phyloP scores from a whole-genome alignment of 92 coral and sea anemone genomes.

The Zoanthus sociatus region DNA sequence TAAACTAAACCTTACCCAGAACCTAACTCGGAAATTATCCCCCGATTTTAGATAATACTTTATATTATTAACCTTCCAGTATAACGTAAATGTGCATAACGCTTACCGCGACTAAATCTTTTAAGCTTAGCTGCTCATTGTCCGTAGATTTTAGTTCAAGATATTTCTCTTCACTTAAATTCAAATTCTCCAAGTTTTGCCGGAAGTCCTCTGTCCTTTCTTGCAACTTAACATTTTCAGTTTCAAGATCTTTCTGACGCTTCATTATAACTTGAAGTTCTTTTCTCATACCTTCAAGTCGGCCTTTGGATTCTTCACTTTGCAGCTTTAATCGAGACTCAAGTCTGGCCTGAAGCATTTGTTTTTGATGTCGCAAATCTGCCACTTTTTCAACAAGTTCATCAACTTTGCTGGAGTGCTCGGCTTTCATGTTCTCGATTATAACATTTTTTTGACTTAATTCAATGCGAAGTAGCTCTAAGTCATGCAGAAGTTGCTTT shows the following conservation, averaged over 20 bases:
- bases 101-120: conserved; percentile 90
- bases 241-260: conserved; percentile 87
- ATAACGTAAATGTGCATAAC: not conserved
- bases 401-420: conserved; percentile 85
- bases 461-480: conserved; percentile 91
- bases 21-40: no score
- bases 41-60: no score
- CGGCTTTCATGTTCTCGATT: conserved; percentile 93
- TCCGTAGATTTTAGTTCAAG: conserved; percentile 88
- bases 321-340: conserved; percentile 94
- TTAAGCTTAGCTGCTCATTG: conserved; percentile 72
- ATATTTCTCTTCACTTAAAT: conserved; percentile 83
- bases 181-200: conserved; percentile 66
- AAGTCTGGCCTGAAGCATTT: conserved; percentile 92
- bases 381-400: conserved; percentile 92
- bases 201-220: conserved; percentile 90
- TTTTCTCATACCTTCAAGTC: conserved; percentile 80
- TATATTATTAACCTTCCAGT: no score
- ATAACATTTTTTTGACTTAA: conserved; percentile 91
- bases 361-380: conserved; percentile 89
- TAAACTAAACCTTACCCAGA: no score
- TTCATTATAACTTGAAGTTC: conserved; percentile 79
- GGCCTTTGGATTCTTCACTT: conserved; percentile 85
- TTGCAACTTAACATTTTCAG: conserved; percentile 82
- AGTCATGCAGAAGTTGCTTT: conserved; percentile 92